Evolutionary conservation across 2,888 invertebrate genomes (phyloP), one percentile per base, ranked within the genome.

Genomic region (Torymus texanus): DNA sequence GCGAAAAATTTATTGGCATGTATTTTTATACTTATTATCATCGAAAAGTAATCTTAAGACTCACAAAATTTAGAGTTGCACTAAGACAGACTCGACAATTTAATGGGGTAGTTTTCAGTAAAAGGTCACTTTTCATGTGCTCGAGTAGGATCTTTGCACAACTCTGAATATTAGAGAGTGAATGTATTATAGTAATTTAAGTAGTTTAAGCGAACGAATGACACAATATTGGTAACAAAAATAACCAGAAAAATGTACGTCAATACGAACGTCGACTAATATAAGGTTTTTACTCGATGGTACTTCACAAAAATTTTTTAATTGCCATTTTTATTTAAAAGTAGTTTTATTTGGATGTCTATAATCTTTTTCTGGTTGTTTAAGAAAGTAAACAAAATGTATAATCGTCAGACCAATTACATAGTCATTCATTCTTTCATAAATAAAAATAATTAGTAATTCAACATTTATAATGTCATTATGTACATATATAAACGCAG

Each of bases 401-500:
- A 67, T 24, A 41, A 41, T 41, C 41, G 41, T 41, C n/a, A 53
- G 16, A 18, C 13, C 24, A 65, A 61, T 61, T 21, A 65, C 24
- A 29, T 53, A 65, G 13, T 24, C 29, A 63, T 12, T 21, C 8
- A 29, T 41, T 68, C 21, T 61, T 61, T 67, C n/a, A 8, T 59
- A 59, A 77, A 29, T 51, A 18, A 71, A 51, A 24, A 51, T 62
- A 55, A 18, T 58, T n/a, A 29, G 13, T 63, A 59, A 24, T 16
- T 72, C 14, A 21, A 56, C 18, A 56, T 62, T 59, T 75, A 21
- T 68, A 70, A 58, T 8, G 55, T 51, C 51, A 63, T 72, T 62
- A 14, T 81, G 75, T 78, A 81, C 75, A 81, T 81, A 81, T 75
- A 78, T 67, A 11, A 73, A 72, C 14, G 12, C 53, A 59, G 66